These are phyloP conservation scores for Malurus splendens DNA, from an alignment of 2,797 vertebrate species.

Conservation along the genomic window DNA sequence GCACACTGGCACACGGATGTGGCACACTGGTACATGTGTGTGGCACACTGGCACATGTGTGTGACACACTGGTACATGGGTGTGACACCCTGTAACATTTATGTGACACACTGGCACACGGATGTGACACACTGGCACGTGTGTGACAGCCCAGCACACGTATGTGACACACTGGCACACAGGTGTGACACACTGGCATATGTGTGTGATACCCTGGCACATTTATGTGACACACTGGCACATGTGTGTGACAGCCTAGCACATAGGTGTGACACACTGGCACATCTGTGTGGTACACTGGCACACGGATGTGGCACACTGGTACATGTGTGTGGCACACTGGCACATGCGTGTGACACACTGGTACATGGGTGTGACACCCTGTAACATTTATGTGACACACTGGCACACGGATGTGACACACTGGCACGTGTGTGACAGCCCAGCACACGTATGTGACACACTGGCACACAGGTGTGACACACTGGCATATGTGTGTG, in stretches of 20 bases:
- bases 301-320: not conserved
- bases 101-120: slow-evolving; percentile 15
- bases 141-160: not conserved
- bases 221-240: not conserved
- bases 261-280: not conserved
- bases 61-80: not conserved
- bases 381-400: rapidly evolving
- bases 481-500: not conserved
- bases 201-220: not conserved
- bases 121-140: not conserved
- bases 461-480: no score
- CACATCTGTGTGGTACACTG: not conserved
- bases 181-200: not conserved
- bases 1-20: slow-evolving; percentile 20
- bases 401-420: not conserved
- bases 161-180: slow-evolving; percentile 5
- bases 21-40: not conserved
- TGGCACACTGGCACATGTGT: slow-evolving; percentile 18
- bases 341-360: no score
- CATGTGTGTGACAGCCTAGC: not conserved
- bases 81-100: not conserved
- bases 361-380: not conserved
- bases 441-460: no score
- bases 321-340: not conserved
- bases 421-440: not conserved